phyloP scores from a whole-genome alignment of 2,797 vertebrate genomes.

The Pagetopsis macropterus region DNA sequence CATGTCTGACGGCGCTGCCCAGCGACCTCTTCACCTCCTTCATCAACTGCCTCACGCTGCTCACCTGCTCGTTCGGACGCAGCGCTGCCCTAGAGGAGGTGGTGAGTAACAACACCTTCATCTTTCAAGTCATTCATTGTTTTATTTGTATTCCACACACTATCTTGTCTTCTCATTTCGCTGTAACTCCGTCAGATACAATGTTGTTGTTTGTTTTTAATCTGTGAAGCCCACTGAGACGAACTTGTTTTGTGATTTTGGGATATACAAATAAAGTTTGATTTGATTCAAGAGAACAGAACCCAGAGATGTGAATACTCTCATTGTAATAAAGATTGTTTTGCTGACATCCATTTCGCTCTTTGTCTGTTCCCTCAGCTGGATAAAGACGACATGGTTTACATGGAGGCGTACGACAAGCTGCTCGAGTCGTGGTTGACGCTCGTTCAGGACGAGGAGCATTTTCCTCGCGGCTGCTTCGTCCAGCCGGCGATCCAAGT shows the following conservation, averaged over 20 bases:
- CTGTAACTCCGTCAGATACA: too few species aligned
- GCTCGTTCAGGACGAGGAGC: constrained; percentile 96
- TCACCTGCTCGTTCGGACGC: constrained; percentile 97
- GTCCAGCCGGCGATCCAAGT: constrained; percentile 96
- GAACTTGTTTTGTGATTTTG: too few species aligned
- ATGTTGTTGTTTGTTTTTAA: too few species aligned
- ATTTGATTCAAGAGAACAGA: neutral
- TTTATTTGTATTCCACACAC: too few species aligned
- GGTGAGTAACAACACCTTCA: constrained; percentile 78
- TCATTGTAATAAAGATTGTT: neutral
- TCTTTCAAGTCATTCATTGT: too few species aligned
- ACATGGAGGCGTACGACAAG: constrained; percentile 99
- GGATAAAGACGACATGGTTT: constrained; percentile 99
- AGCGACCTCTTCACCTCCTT: constrained; percentile 97
- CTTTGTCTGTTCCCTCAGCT: constrained; percentile 77
- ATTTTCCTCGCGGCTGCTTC: constrained; percentile 97
- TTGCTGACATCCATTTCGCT: neutral
- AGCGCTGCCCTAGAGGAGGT: constrained; percentile 98
- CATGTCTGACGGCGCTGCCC: constrained; percentile 93
- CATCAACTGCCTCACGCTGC: constrained; percentile 96
- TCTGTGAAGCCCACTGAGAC: too few species aligned
- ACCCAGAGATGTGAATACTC: neutral
- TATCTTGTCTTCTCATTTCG: too few species aligned
- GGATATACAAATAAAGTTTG: too few species aligned
- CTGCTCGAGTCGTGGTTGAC: constrained; percentile 98